Evolutionary conservation across 2,113 vertebrate species (phyloP), one percentile per base, ranked within the genome.

Genomic region (Caranx ignobilis): DNA sequence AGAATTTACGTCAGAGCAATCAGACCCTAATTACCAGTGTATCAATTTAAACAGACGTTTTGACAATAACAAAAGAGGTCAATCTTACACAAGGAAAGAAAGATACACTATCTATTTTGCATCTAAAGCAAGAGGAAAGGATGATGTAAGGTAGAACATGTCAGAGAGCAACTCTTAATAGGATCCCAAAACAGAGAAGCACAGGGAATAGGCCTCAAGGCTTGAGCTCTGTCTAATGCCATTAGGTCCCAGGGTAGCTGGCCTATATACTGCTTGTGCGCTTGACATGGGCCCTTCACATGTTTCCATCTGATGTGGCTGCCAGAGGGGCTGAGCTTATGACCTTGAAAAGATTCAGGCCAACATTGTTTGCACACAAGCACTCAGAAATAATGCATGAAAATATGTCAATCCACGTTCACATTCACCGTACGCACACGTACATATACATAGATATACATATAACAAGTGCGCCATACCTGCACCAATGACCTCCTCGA

Each of bases 401-500:
- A 71, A 34, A 59, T 19, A n/a, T 35, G 31, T 12, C 47, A 50
- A 55, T 21, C 1, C 2, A 15, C 1, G 3, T 71, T 43, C 68
- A 35, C 34, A 59, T 54, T 71, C 15, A 61, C 48, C 15, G 32
- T 8, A 6, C 13, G 31, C 6, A 73, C 15, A 32, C 2, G 9
- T 5, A 41, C 67, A 56, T 11, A 56, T 6, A 32, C 10, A 21
- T 41, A 57, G 19, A 11, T 6, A 59, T 1, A 15, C 43, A 59
- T 26, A 26, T 26, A 26, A 26, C 26, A 26, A 26, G 26, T 35
- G 16, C 4, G 48, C 21, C 62, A 12, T 95, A 99, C 98, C 98
- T 96, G 98, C 98, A 85, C 98, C 98, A 54, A 99, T 99, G 93
- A 99, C 98, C 90, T 99, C 98, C 89, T 99, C 98, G 32, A 99